Conservation (phyloP, 2,888 invertebrate genomes). For the Philonicus albiceps region DNA sequence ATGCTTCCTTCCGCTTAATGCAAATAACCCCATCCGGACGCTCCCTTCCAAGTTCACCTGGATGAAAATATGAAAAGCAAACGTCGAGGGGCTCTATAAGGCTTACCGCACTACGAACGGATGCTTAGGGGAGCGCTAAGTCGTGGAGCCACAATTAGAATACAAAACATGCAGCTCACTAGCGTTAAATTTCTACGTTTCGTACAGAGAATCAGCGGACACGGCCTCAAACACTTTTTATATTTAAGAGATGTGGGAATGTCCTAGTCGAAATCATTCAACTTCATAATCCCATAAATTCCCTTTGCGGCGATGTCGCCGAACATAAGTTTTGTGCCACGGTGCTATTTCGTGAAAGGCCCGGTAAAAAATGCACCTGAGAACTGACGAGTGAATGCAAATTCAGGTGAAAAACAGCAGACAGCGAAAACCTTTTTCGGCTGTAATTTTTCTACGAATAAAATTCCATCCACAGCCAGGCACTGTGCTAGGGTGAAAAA, state of each 20-base stretch:
- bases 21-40: neutral
- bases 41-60: neutral
- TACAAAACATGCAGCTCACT: neutral
- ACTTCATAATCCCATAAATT: slow-evolving; percentile 37
- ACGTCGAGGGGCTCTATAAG: neutral
- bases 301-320: neutral
- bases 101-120: neutral
- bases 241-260: neutral
- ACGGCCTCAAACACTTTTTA: neutral
- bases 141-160: slow-evolving; percentile 13
- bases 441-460: slow-evolving; percentile 17
- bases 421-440: slow-evolving; percentile 31
- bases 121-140: neutral
- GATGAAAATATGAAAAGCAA: neutral
- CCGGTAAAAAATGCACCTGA: neutral
- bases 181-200: slow-evolving; percentile 7
- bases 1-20: neutral
- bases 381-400: slow-evolving; percentile 16
- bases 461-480: slow-evolving; percentile 8
- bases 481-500: neutral
- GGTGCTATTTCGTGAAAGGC: neutral
- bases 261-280: slow-evolving; percentile 26
- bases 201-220: neutral
- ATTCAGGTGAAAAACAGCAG: neutral
- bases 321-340: neutral